Evolutionary conservation across 2,888 invertebrate species (phyloP).

Genomic region (Anodontia alba): DNA sequence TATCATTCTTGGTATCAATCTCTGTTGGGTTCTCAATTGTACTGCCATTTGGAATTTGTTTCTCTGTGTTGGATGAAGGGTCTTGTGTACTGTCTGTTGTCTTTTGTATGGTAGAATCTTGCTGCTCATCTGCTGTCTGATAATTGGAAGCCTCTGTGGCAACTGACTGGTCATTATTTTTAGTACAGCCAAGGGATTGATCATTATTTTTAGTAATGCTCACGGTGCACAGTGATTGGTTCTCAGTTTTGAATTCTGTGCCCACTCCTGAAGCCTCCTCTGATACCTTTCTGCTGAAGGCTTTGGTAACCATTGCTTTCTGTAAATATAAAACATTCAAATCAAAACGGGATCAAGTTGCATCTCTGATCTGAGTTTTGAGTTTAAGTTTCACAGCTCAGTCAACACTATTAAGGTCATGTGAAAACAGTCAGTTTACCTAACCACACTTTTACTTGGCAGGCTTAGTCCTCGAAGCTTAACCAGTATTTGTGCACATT

Average conservation of each 20-base stretch:
- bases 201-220: background rate
- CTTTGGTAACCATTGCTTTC: background rate
- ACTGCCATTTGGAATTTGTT: background rate
- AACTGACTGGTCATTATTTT: background rate
- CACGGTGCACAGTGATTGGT: background rate
- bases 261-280: background rate
- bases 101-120: constrained; percentile 12
- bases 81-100: background rate
- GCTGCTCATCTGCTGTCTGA: constrained; percentile 23
- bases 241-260: background rate
- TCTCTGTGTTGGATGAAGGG: background rate
- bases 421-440: too few species aligned
- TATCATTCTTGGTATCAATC: background rate
- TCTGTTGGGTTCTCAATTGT: background rate
- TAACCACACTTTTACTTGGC: too few species aligned
- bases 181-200: background rate
- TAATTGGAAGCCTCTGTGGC: constrained; percentile 3
- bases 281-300: background rate
- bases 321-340: background rate
- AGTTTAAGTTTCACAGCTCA: too few species aligned
- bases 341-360: too few species aligned
- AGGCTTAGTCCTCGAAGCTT: too few species aligned
- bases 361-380: too few species aligned
- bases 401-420: too few species aligned
- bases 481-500: too few species aligned